Percentiles rank a stretch among this genome's conserved stretches.
Evolutionary conservation across 2,888 invertebrate genomes (phyloP).

Genomic region (Ichneumoninae sp.): DNA sequence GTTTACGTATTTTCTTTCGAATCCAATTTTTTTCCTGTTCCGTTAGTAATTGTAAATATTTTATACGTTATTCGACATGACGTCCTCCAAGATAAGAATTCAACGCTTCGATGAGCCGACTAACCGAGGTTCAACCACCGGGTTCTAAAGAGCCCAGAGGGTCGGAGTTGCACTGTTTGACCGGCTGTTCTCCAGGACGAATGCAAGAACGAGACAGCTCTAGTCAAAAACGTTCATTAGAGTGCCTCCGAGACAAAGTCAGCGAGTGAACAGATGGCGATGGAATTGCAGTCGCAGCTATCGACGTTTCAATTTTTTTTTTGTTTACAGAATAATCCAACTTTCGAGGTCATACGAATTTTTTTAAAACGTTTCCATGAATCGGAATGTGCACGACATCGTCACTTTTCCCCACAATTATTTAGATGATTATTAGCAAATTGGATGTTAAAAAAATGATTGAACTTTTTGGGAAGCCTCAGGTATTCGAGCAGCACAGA

Average conservation of each 20-base stretch:
- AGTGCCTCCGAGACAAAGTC: not conserved
- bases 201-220: not conserved
- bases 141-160: not conserved
- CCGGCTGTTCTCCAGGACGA: not conserved
- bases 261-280: not conserved
- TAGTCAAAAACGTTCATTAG: not conserved
- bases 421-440: too few relatives aligned
- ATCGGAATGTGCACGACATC: not conserved
- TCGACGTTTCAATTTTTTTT: not conserved
- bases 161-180: not conserved
- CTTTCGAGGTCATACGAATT: not conserved
- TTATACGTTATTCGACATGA: not conserved
- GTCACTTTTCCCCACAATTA: not conserved
- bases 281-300: not conserved
- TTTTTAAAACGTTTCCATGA: not conserved
- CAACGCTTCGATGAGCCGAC: not conserved
- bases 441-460: not conserved
- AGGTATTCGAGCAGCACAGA: not conserved
- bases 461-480: not conserved
- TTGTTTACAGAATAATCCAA: not conserved
- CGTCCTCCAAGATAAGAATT: not conserved
- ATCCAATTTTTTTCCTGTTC: not conserved
- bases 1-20: not conserved
- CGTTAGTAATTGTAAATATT: too few relatives aligned
- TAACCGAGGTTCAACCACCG: not conserved